Base-by-base conservation (phyloP, 2,113 vertebrate species). In the Petrocephalus microphthalmus region DNA sequence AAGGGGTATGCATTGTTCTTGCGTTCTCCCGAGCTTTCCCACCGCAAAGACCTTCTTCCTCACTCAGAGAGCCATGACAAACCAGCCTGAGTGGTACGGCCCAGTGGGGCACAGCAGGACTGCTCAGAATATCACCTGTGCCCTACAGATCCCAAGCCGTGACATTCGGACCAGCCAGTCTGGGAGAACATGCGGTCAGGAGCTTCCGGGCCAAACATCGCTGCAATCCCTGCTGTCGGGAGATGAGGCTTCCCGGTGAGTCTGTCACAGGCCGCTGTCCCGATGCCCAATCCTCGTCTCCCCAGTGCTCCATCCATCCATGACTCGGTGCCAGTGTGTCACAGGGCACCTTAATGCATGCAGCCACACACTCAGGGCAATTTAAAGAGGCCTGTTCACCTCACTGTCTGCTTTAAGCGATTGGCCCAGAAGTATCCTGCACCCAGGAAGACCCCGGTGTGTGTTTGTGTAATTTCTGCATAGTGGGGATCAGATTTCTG, bases 131-230 rank as follows among this genome's bases (percentile, higher is more conserved):
- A 20, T 42, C 56, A 33, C 42, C 19, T 86, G 33, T 45, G n/a
- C 54, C 88, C 52, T 90, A 0, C 90, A 99, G 98, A 89, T 99
- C 98, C 7, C 96, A 95, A 0, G 97, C 98, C 90, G 99, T 99
- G 98, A 97, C 99, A 89, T 99, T 99, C 0, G 98, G 98, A 47
- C 98, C 98, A 0, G 98, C 98, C 90, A 99, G 99, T 91, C 49
- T 99, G 89, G 98, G 98, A 90, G 98, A 99, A 89, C 97, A 99
- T 89, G 98, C 98, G 88, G 98, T 99, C 82, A 96, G 97, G 88
- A 99, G 99, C 93, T 99, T 99, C 90, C 94, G 98, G 90, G 95
- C 98, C 0, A 99, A 99, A 92, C 98, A 99, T 93, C 98, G 97
- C 93, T 99, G 98, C 89, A 99, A 99, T 93, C 97, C 97, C 88